Base-by-base conservation (phyloP, 2,113 vertebrate genomes). In the Chrysochloris asiatica region DNA sequence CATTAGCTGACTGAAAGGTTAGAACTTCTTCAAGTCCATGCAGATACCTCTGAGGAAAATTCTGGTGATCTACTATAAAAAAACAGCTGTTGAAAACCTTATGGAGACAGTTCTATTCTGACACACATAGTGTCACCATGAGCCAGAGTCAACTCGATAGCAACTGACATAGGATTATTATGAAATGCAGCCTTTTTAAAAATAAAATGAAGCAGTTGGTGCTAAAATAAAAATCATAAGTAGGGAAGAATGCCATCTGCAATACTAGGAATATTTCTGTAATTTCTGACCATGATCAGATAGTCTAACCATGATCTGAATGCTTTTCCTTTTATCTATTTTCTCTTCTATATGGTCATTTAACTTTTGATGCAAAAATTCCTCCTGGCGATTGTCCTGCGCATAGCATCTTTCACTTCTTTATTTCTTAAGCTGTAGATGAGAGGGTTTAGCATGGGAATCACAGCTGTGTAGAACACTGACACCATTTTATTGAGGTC, bases 361-460 rank as follows among this genome's bases (percentile, higher is more conserved):
- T 78, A 92, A 17, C 17, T 86, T 71, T 48, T 52, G 6, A 73
- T 14, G 28, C 88, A 80, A 52, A 83, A 30, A 17, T 79, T 93
- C 11, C 48, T 71, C 65, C 71, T 91, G 13, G 78, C 3, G 14
- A 92, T 72, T 0, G 21, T 85, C 56, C 94, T 91, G 0, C 26
- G 14, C 59, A 95, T 14, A 24, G 93, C 88, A 3, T 83, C 76
- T 45, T 95, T 95, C 3, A 95, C 91, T 4, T 93, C 96, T 13
- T 96, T 92, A 56, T 95, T 96, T 26, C 90, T 92, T 43, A 96
- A 36, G 48, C 96, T 93, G 61, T 63, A 95, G 79, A 95, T 93
- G 22, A 95, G 77, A 0, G 94, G 94, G 3, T 95, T 96, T 48
- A 96, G n/a, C 87, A 95, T 94, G 72, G 95, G 96, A 22, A 93